Evolutionary conservation across 1,140 invertebrate species (phyloP), one percentile per base, ranked within the genome.

Genomic region (Hydropsyche tenuis): DNA sequence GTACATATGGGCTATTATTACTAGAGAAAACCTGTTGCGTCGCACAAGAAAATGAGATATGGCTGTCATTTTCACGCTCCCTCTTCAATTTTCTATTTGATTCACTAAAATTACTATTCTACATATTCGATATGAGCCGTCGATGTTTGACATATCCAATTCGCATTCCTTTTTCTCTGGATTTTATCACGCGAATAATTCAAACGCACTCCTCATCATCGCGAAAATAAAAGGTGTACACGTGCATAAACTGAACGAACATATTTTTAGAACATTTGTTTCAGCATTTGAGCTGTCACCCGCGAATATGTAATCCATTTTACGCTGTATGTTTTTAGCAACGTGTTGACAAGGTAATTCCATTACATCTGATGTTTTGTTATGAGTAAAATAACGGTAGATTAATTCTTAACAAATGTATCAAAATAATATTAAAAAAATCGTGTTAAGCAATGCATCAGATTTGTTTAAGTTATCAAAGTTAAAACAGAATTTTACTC

Each of bases 121-220:
- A 22, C 56, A 20, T 60, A 60, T 60, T 60, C 56, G 23, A 60
- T 60, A 60, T 23, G 18, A 60, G 23, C 18, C 56, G 56, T 60
- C 56, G 56, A 60, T 60, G 56, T 60, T 60, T 60, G 56, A 60
- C 56, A 60, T 60, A 60, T 60, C 56, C 56, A 60, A 60, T 60
- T 25, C 30, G 9, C 30, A 37, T 37, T 37, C 30, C 30, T 37
- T 37, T 37, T 37, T 37, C n/a, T 56, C 12, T 1, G 20, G 25
- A 60, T 60, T 25, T 60, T 4, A 25, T 60, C 18, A 25, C 20
- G 12, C 20, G 20, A 25, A 14, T 12, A 25, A 60, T 60, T 25
- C 23, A 4, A 60, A 60, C 20, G 23, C 22, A 20, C 30, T 37
- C 9, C 3, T 37, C 30, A 9, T 4, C 30, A 22, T 37, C 14